phyloP scores from a whole-genome alignment of 2,797 vertebrate genomes.

The Poliocrania exsul region DNA sequence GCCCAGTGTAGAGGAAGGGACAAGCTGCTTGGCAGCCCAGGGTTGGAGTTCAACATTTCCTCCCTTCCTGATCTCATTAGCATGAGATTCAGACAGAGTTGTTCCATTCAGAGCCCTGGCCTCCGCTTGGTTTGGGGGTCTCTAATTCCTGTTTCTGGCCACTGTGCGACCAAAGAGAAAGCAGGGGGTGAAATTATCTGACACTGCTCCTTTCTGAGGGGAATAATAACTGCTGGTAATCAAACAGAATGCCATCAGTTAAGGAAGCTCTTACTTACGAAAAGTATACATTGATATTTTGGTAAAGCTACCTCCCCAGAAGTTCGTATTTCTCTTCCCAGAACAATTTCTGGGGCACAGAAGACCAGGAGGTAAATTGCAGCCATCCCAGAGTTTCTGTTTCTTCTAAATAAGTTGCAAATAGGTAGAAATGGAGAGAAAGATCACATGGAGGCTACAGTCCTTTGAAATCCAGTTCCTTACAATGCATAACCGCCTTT shows the following conservation, averaged over 20 bases:
- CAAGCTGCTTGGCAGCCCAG: conserved; percentile 29
- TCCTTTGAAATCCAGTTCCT: background rate
- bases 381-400: background rate
- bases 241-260: conserved; percentile 16
- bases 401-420: background rate
- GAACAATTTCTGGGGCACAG: background rate
- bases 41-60: conserved; percentile 56
- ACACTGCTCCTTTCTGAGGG: conserved; percentile 26
- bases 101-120: conserved; percentile 51
- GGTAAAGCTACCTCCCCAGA: background rate
- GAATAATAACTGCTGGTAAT: conserved; percentile 19
- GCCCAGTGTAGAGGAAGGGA: background rate
- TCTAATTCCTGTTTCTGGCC: conserved; percentile 62
- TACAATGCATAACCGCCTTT: background rate
- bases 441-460: background rate
- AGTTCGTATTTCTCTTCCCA: background rate
- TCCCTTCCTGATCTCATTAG: conserved; percentile 66
- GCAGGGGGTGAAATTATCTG: conserved; percentile 40
- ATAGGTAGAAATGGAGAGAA: background rate
- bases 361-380: background rate
- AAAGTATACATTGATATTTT: background rate
- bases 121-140: conserved; percentile 45
- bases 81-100: conserved; percentile 65
- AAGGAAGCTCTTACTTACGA: background rate
- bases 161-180: conserved; percentile 37